Percentiles rank a stretch among this genome's conserved stretches.
Evolutionary conservation across 2,888 invertebrate genomes (phyloP).

Genomic region (Charanyca ferruginea): DNA sequence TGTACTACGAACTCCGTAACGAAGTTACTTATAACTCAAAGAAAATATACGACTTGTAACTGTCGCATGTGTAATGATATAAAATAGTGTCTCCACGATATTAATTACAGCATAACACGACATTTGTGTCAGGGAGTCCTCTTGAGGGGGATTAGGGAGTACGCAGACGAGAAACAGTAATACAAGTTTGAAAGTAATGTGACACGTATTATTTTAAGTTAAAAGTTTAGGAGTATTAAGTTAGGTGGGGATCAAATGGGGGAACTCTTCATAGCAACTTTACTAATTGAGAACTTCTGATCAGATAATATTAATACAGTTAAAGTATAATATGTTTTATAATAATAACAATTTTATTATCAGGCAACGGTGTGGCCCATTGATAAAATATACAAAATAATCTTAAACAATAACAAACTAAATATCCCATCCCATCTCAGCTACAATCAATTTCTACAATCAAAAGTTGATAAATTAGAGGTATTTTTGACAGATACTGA

Average conservation of each 20-base stretch:
- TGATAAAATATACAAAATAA: too few relatives aligned
- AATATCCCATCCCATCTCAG: too few relatives aligned
- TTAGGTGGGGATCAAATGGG: constrained; percentile 15
- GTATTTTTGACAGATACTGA: too few relatives aligned
- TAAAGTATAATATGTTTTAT: background rate
- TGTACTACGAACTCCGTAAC: constrained; percentile 61
- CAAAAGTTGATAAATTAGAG: too few relatives aligned
- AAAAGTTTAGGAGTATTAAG: constrained; percentile 36
- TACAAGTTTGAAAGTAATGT: constrained; percentile 55
- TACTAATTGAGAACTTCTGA: background rate
- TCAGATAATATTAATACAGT: background rate
- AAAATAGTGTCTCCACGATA: constrained; percentile 87
- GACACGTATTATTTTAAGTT: constrained; percentile 44
- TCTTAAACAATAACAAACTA: too few relatives aligned
- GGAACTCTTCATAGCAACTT: background rate
- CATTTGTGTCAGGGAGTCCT: constrained; percentile 74
- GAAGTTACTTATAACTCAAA: constrained; percentile 79
- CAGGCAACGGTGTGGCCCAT: too few relatives aligned
- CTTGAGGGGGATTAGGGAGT: constrained; percentile 50
- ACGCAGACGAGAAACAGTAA: constrained; percentile 56
- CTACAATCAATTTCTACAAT: too few relatives aligned
- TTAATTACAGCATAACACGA: constrained; percentile 88
- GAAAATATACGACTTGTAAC: constrained; percentile 78
- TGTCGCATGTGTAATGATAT: constrained; percentile 85
- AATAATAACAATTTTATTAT: too few relatives aligned